These are phyloP conservation scores for Daphoenositta chrysoptera DNA, from an alignment of 2,113 vertebrate species.

Conservation along the genomic window DNA sequence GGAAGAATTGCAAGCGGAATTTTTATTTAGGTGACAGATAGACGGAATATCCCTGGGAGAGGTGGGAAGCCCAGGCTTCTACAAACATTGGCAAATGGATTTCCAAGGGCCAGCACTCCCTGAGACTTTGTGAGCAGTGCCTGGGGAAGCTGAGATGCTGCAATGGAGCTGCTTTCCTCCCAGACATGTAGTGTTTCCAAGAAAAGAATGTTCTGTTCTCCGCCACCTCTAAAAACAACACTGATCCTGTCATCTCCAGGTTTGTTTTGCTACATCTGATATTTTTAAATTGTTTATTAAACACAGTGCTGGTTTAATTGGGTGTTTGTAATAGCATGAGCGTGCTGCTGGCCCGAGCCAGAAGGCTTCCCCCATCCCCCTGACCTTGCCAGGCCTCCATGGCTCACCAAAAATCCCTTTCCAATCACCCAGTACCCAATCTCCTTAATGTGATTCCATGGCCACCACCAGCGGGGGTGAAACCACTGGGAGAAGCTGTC, in stretches of 20 bases:
- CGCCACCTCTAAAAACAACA: not conserved
- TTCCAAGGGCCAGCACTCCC: not conserved
- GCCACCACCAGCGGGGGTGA: not conserved
- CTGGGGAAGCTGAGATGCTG: not conserved
- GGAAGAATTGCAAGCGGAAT: not conserved
- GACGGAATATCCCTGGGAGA: fast-evolving
- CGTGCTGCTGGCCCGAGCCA: not conserved
- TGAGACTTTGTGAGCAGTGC: not conserved
- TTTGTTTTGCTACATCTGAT: constrained; percentile 14
- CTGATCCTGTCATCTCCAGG: not conserved
- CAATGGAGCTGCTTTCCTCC: not conserved
- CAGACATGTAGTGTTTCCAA: not conserved
- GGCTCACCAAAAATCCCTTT: not conserved
- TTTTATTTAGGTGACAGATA: not conserved
- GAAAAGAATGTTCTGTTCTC: constrained; percentile 30
- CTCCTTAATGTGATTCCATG: not conserved
- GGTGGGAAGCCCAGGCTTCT: not conserved
- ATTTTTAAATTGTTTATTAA: constrained; percentile 59
- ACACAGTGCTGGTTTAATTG: not conserved
- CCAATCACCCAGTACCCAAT: not conserved
- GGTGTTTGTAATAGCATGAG: not conserved
- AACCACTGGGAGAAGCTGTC: not conserved
- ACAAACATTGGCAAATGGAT: not conserved
- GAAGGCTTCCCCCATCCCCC: not conserved
- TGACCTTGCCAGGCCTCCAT: not conserved